phyloP scores from a whole-genome alignment of 2,888 invertebrate genomes.

The Margaritifera margaritifera region DNA sequence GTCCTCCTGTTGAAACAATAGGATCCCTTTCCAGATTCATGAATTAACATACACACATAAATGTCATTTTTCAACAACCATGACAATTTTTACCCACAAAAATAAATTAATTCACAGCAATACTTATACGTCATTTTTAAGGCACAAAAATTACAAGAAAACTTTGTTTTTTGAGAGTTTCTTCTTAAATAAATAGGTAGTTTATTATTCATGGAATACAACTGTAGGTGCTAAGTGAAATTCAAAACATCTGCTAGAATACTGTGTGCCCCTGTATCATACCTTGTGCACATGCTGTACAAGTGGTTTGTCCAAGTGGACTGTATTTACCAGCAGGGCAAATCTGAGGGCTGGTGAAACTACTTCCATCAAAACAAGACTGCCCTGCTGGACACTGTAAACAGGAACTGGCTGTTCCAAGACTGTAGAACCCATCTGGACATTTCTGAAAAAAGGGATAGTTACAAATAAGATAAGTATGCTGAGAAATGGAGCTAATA shows the following conservation, averaged over 20 bases:
- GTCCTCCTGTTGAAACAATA: too few relatives aligned
- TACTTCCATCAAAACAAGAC: constrained; percentile 57
- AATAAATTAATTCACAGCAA: too few relatives aligned
- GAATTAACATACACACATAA: too few relatives aligned
- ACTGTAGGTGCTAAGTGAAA: background rate
- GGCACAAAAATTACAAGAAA: too few relatives aligned
- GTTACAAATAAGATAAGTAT: background rate
- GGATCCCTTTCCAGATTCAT: too few relatives aligned
- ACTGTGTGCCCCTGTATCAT: background rate
- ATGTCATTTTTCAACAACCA: too few relatives aligned
- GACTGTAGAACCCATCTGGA: constrained; percentile 61
- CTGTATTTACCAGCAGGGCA: constrained; percentile 60
- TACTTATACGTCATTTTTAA: too few relatives aligned
- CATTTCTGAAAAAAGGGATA: constrained; percentile 39
- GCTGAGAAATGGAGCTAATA: background rate
- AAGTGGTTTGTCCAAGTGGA: constrained; percentile 43
- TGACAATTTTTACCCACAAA: too few relatives aligned
- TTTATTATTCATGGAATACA: too few relatives aligned
- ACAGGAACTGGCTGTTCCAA: constrained; percentile 50
- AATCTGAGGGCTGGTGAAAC: constrained; percentile 42
- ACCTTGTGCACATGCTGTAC: constrained; percentile 54
- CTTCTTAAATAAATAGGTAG: too few relatives aligned
- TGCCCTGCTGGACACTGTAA: constrained; percentile 62
- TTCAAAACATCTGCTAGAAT: background rate
- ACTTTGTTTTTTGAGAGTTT: too few relatives aligned